Evolutionary conservation across 2,888 invertebrate species (phyloP).

Genomic region (Sphaerophoria taeniata): DNA sequence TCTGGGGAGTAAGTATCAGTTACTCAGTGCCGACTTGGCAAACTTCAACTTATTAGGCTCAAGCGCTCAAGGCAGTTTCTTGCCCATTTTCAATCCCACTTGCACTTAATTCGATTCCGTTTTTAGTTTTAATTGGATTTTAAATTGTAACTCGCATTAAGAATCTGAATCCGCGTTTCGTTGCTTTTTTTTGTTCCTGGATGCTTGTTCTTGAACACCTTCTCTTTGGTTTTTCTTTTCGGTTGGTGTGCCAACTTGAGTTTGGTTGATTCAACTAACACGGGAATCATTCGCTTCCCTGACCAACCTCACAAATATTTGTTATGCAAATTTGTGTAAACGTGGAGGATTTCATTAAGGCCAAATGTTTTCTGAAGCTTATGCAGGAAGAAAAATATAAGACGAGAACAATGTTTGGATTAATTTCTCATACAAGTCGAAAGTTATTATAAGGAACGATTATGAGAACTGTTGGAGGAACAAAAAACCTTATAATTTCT

Average conservation of each 20-base stretch:
- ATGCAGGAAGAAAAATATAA: not conserved
- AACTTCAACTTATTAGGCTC: constrained; percentile 23
- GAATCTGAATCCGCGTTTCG: constrained; percentile 65
- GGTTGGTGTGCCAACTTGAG: not conserved
- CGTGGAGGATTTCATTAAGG: constrained; percentile 61
- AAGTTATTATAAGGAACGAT: not conserved
- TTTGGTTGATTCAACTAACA: constrained; percentile 17
- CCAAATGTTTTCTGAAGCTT: constrained; percentile 32
- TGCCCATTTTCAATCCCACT: constrained; percentile 60
- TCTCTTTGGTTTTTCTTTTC: constrained; percentile 10
- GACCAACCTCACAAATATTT: constrained; percentile 67
- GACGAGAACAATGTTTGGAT: constrained; percentile 15
- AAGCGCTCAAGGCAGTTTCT: not conserved
- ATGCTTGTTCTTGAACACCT: constrained; percentile 44
- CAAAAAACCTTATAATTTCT: no score
- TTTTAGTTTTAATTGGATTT: constrained; percentile 75
- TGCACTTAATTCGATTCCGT: constrained; percentile 73
- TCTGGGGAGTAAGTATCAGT: constrained; percentile 66
- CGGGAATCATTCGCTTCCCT: constrained; percentile 42
- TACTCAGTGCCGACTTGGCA: constrained; percentile 31
- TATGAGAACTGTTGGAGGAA: not conserved
- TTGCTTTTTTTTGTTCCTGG: constrained; percentile 4
- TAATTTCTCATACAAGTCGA: constrained; percentile 21
- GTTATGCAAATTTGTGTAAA: constrained; percentile 54
- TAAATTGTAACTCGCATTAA: constrained; percentile 73